Percentiles rank a stretch among this genome's conserved stretches.
Evolutionary conservation across 2,888 invertebrate species (phyloP).

Genomic region (Erebia aethiops): DNA sequence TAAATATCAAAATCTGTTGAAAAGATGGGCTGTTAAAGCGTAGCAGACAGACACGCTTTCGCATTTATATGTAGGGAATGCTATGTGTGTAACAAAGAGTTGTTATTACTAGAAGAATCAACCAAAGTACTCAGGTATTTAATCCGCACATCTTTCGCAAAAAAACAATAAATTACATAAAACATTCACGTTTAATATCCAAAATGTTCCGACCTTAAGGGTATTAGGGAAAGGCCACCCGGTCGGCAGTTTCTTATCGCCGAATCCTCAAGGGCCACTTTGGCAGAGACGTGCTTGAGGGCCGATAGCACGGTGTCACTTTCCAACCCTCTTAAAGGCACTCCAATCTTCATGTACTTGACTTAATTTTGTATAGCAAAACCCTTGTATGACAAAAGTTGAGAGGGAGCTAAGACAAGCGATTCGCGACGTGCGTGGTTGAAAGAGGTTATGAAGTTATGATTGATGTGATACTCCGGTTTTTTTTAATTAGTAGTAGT

Average conservation of each 20-base stretch:
- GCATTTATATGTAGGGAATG: no score
- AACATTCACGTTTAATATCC: slow-evolving; percentile 19
- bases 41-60: no score
- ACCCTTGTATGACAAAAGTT: background rate
- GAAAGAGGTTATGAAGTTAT: background rate
- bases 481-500: no score
- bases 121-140: no score
- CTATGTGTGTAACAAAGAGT: no score
- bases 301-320: slow-evolving; percentile 35
- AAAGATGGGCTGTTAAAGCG: no score
- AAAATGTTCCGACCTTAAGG: slow-evolving; percentile 28
- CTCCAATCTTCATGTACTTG: slow-evolving; percentile 26
- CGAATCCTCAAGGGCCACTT: slow-evolving; percentile 40
- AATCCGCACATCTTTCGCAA: background rate
- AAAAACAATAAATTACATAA: background rate
- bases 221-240: slow-evolving; percentile 26
- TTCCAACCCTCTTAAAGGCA: slow-evolving; percentile 35
- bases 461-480: background rate
- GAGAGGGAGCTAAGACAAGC: slow-evolving; percentile 1
- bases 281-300: slow-evolving; percentile 35
- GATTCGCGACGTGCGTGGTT: background rate
- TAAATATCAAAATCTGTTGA: no score
- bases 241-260: slow-evolving; percentile 35
- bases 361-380: slow-evolving; percentile 26
- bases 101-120: no score